phyloP scores from a whole-genome alignment of 1,140 invertebrate genomes.

The Drosophila jambulina region DNA sequence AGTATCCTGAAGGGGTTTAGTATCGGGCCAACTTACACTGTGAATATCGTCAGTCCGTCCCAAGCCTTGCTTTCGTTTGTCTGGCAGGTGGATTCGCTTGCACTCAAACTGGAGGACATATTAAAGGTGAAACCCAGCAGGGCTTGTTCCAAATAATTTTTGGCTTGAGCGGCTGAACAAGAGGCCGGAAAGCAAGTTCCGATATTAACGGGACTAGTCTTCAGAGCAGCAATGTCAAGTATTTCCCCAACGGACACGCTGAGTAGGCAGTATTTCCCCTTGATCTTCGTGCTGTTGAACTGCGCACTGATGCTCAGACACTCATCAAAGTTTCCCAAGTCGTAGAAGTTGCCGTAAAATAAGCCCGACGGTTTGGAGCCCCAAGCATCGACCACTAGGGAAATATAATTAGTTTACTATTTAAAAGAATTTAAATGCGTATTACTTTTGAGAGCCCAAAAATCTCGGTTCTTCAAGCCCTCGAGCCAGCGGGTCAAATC shows the following conservation, averaged over 20 bases:
- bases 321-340: constrained; percentile 63
- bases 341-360: constrained; percentile 11
- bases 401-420: not conserved
- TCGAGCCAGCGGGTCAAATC: not conserved
- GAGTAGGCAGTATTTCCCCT: constrained; percentile 45
- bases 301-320: constrained; percentile 34
- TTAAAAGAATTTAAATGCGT: not conserved
- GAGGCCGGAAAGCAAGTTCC: constrained; percentile 23
- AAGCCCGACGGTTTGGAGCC: constrained; percentile 24
- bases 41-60: constrained; percentile 37
- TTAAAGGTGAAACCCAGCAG: not conserved
- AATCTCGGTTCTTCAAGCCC: not conserved
- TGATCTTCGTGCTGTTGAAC: not conserved
- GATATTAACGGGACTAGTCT: not conserved
- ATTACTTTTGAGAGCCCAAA: constrained; percentile 28
- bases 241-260: not conserved
- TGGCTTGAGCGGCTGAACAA: not conserved
- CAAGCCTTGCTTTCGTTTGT: constrained; percentile 2
- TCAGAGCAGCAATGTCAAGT: not conserved
- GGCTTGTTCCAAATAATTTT: not conserved
- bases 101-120: not conserved
- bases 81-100: constrained; percentile 12
- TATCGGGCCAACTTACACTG: constrained; percentile 30
- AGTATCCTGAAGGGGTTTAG: not conserved
- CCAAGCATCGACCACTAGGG: constrained; percentile 58